A percentile compares a stretch with the other conserved stretches of the same genome.
Conservation (phyloP, 2,797 vertebrate genomes). For the Thamnophis elegans region DNA sequence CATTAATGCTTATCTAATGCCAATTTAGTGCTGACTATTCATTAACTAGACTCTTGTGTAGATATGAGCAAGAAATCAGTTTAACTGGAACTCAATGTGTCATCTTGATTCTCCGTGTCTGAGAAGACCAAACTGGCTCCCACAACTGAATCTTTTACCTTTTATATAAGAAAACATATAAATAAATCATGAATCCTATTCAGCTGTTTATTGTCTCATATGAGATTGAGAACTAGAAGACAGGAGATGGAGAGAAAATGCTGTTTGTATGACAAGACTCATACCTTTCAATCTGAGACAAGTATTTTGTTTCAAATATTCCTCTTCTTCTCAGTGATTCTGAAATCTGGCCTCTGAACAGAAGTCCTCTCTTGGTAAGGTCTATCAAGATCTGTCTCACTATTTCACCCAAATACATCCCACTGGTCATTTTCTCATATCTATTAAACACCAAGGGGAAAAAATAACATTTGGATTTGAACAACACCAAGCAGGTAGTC, state of each 20-base stretch:
- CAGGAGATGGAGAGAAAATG: not conserved
- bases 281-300: conserved; percentile 95
- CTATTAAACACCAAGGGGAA: conserved; percentile 64
- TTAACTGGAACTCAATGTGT: not conserved
- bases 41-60: not conserved
- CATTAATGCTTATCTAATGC: not conserved
- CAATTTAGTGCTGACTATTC: not conserved
- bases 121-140: not conserved
- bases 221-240: not conserved
- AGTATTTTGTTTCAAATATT: conserved; percentile 90
- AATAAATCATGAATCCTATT: not conserved
- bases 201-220: not conserved
- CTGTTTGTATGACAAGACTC: not conserved
- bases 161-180: not conserved
- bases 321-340: conserved; percentile 85
- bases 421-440: conserved; percentile 95
- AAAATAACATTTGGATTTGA: not conserved
- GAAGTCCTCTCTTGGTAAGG: conserved; percentile 84
- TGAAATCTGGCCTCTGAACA: conserved; percentile 88
- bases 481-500: not conserved
- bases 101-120: not conserved
- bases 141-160: not conserved
- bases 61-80: not conserved
- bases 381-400: conserved; percentile 88
- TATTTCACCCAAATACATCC: conserved; percentile 95